A percentile compares a stretch with the other conserved stretches of the same genome.
Conservation (phyloP, 2,797 vertebrate species). For the Fistularia commersonii region DNA sequence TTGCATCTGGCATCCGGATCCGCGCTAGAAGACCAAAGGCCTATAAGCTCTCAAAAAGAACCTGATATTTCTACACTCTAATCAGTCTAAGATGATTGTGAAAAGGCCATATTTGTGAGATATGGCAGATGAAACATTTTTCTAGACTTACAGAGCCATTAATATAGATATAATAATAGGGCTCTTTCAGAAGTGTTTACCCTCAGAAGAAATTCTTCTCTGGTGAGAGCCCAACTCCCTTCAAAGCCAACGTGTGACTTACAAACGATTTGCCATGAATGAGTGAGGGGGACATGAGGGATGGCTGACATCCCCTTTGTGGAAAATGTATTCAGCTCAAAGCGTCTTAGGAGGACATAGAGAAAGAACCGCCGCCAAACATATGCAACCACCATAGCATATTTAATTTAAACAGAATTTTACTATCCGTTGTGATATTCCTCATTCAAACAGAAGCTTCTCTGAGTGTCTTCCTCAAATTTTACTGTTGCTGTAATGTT, state of each 20-base stretch:
- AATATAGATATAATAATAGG: constrained; percentile 81
- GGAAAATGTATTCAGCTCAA: constrained; percentile 59
- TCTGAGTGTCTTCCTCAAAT: constrained; percentile 1
- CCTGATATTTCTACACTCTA: constrained; percentile 78
- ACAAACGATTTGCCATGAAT: constrained; percentile 76
- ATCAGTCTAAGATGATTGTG: constrained; percentile 88
- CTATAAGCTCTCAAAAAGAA: constrained; percentile 64
- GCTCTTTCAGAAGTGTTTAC: constrained; percentile 67
- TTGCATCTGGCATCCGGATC: constrained; percentile 76
- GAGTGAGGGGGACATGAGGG: constrained; percentile 73
- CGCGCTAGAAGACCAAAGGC: constrained; percentile 70
- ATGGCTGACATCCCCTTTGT: constrained; percentile 53
- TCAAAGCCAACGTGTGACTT: constrained; percentile 79
- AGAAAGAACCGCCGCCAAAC: constrained; percentile 16
- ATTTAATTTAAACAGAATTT: constrained; percentile 15
- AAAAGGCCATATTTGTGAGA: constrained; percentile 69
- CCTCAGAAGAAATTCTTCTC: constrained; percentile 70
- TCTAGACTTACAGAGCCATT: constrained; percentile 70
- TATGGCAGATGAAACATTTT: constrained; percentile 72
- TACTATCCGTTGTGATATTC: constrained; percentile 3
- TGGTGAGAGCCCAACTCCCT: constrained; percentile 62
- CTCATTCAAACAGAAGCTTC: constrained; percentile 4
- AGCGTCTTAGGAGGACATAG: constrained; percentile 8
- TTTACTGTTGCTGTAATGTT: not conserved
- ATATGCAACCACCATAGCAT: not conserved